A percentile compares a stretch with the other conserved stretches of the same genome.
Evolutionary conservation across 1,140 invertebrate species (phyloP).

Genomic region (Musca vetustissima): DNA sequence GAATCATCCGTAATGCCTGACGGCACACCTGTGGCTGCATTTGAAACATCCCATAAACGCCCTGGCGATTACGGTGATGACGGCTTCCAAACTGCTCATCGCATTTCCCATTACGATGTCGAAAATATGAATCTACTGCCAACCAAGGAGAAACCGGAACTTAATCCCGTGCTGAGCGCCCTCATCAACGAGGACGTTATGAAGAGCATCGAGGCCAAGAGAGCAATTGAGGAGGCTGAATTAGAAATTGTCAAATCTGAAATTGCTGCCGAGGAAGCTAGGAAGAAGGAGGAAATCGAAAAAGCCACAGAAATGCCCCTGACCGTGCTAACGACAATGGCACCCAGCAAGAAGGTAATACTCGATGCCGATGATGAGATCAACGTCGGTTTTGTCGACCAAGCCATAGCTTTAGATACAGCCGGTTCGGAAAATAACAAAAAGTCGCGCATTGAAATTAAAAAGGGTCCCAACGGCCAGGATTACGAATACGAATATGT

Average conservation of each 20-base stretch:
- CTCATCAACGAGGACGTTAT: slow-evolving; percentile 55
- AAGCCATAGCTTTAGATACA: slow-evolving; percentile 43
- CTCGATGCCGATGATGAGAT: slow-evolving; percentile 39
- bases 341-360: slow-evolving; percentile 33
- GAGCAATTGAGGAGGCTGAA: slow-evolving; percentile 51
- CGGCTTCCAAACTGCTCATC: slow-evolving; percentile 49
- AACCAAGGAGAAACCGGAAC: slow-evolving; percentile 52
- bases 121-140: slow-evolving; percentile 49
- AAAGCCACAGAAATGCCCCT: slow-evolving; percentile 37
- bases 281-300: slow-evolving; percentile 6
- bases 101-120: slow-evolving; percentile 33
- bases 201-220: slow-evolving; percentile 54
- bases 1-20: slow-evolving; percentile 9
- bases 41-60: slow-evolving; percentile 51
- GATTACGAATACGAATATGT: slow-evolving; percentile 91
- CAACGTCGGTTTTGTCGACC: slow-evolving; percentile 47
- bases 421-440: slow-evolving; percentile 56
- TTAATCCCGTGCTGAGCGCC: slow-evolving; percentile 51
- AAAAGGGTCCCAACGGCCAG: slow-evolving; percentile 86
- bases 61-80: slow-evolving; percentile 37
- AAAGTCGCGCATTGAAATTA: slow-evolving; percentile 74
- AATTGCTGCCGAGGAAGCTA: slow-evolving; percentile 34
- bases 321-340: slow-evolving; percentile 24
- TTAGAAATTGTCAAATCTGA: slow-evolving; percentile 45
- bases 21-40: not conserved